Evolutionary conservation across 1,140 invertebrate genomes (phyloP).

Genomic region (Fopius arisanus): DNA sequence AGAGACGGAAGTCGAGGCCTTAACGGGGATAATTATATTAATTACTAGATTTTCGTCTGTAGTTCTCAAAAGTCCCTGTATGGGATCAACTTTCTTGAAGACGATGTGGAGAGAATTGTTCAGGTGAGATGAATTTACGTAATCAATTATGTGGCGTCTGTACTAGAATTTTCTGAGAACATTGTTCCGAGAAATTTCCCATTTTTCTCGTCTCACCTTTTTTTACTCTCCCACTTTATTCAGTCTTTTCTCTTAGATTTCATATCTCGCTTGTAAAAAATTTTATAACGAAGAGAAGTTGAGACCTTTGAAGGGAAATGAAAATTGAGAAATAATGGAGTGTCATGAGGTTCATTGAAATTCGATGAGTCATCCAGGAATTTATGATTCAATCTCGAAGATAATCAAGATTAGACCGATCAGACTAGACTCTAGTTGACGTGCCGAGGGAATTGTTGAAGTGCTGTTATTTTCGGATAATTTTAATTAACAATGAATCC

Average conservation of each 20-base stretch:
- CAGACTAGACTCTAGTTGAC: too few species aligned
- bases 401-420: too few species aligned
- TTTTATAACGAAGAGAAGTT: not conserved
- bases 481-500: too few species aligned
- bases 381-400: not conserved
- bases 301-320: not conserved
- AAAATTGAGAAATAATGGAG: not conserved
- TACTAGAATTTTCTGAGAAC: constrained; percentile 1
- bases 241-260: not conserved
- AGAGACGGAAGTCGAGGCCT: constrained; percentile 26
- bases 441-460: too few species aligned
- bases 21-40: constrained; percentile 38
- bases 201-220: not conserved
- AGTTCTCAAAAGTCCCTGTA: constrained; percentile 10
- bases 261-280: not conserved
- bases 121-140: constrained; percentile 13
- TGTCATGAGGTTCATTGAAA: not conserved
- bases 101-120: not conserved
- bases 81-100: not conserved
- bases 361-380: not conserved
- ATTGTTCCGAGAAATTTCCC: not conserved
- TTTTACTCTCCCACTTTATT: not conserved
- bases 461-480: too few species aligned
- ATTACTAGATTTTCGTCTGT: constrained; percentile 23
- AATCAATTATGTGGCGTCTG: constrained; percentile 22